A percentile compares a stretch with the other conserved stretches of the same genome.
phyloP scores from a whole-genome alignment of 2,888 invertebrate genomes.

The Blomia tropicalis region DNA sequence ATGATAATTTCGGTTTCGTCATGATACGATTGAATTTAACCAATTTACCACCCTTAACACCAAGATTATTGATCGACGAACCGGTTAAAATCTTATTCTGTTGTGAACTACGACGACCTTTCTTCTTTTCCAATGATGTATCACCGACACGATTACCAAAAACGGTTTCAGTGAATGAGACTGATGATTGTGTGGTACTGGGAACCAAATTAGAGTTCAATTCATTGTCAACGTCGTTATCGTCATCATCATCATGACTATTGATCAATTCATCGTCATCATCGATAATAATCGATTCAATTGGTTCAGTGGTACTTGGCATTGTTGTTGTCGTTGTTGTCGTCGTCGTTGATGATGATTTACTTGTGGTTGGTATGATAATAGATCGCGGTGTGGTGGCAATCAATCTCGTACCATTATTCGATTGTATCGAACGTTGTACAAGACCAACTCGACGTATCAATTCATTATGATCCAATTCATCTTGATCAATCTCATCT shows the following conservation, averaged over 20 bases:
- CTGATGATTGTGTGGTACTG: background rate
- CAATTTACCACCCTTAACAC: background rate
- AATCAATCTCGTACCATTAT: background rate
- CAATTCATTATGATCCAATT: background rate
- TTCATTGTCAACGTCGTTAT: background rate
- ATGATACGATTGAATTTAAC: constrained; percentile 44
- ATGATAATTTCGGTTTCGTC: constrained; percentile 41
- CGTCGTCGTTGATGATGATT: background rate
- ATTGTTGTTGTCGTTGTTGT: too few species aligned
- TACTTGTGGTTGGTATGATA: too few species aligned
- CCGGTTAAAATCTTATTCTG: constrained; percentile 5
- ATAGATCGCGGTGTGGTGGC: too few species aligned
- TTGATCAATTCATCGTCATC: background rate
- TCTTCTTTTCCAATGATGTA: background rate
- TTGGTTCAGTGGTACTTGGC: too few species aligned
- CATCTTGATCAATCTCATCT: too few species aligned
- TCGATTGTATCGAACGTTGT: background rate
- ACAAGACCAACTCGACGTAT: background rate
- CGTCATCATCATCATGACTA: background rate
- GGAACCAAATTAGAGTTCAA: background rate
- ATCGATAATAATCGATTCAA: background rate
- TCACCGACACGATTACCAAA: background rate
- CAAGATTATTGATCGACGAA: constrained; percentile 17
- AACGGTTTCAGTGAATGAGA: background rate
- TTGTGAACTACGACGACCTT: background rate